A percentile compares a stretch with the other conserved stretches of the same genome.
phyloP scores from a whole-genome alignment of 2,113 vertebrate genomes.

The Megaceryle maxima region DNA sequence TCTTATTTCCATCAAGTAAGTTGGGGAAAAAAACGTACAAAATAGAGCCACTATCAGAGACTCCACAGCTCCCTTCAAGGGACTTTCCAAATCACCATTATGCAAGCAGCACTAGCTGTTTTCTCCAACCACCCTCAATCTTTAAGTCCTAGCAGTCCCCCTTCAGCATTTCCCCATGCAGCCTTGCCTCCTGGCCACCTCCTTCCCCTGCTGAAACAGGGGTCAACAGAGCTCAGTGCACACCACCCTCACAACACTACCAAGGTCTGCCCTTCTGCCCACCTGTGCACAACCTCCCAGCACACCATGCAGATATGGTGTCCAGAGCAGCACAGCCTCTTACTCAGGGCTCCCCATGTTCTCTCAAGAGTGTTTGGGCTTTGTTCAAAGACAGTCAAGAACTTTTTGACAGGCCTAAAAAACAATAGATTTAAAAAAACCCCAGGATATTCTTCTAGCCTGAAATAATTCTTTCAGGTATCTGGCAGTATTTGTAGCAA shows the following conservation, averaged over 20 bases:
- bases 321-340: not conserved
- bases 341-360: not conserved
- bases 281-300: not conserved
- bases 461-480: not conserved
- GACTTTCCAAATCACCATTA: not conserved
- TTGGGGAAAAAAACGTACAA: rapidly evolving
- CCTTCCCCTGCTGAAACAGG: not conserved
- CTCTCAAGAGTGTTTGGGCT: not conserved
- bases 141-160: not conserved
- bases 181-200: not conserved
- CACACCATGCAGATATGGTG: not conserved
- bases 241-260: not conserved
- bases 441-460: not conserved
- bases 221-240: not conserved
- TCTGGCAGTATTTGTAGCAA: not conserved
- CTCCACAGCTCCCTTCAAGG: not conserved
- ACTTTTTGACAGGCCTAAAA: not conserved
- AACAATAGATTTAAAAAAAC: not conserved
- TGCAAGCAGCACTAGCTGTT: not conserved
- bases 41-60: not conserved
- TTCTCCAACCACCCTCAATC: not conserved
- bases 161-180: not conserved
- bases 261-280: not conserved
- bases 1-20: not conserved
- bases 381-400: not conserved